Base-by-base conservation (phyloP, 2,888 invertebrate genomes). In the Thelaira solivaga region DNA sequence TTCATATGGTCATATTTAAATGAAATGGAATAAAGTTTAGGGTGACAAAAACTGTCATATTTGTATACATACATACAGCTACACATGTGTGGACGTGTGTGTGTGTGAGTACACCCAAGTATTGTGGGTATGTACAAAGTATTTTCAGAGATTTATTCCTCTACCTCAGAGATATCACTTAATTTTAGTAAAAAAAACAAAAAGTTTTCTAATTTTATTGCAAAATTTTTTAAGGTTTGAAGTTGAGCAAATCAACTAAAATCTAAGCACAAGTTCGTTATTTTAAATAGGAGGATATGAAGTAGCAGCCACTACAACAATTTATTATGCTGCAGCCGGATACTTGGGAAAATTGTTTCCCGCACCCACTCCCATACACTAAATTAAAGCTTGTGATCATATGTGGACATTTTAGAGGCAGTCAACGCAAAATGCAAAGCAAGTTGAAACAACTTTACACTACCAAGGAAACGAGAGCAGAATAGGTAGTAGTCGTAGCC, bases 361-460 rank as follows among this genome's bases (percentile, higher is more conserved):
- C 53, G 74, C 74, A 65, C 74, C 74, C 74, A 78, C 74, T 61
- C 47, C n/a, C 65, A n/a, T n/a, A 47, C 31, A 41, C n/a, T 65
- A 36, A 36, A 13, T 13, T 10, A 45, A 53, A 49, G n/a, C 57
- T 8, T 51, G 53, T 53, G 74, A 51, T 61, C 67, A 41, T 62
- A 77, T 65, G 74, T 74, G 65, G 69, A 61, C 24, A 24, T 64
- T 36, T 68, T 55, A 45, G 57, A 26, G 78, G 76, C 79, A 80
- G 80, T 77, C 77, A 81, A 80, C 80, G 83, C 79, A 81, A 75
- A 76, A 76, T n/a, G 72, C 76, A 71, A 71, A 83, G 82, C 84
- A n/a, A 82, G 82, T 81, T 82, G 82, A 81, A 82, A 75, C 49
- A 59, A 71, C 34, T 65, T 76, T 69, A 82, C 39, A 31, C 39